Percentiles rank a stretch among this genome's conserved stretches.
phyloP scores from a whole-genome alignment of 1,140 invertebrate species.

The Popillia japonica region DNA sequence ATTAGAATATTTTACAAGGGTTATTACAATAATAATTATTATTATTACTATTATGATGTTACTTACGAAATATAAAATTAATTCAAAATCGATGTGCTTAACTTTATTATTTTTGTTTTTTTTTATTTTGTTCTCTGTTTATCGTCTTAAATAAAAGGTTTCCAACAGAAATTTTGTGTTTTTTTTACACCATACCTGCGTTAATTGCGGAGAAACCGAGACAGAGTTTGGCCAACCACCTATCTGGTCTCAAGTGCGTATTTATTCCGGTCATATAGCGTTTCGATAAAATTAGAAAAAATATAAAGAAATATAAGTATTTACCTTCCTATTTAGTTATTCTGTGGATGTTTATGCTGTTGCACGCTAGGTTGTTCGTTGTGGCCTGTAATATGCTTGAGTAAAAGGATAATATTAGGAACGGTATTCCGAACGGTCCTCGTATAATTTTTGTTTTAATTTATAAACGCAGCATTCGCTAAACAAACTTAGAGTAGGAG shows the following conservation, averaged over 20 bases:
- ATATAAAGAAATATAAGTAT: too few relatives aligned
- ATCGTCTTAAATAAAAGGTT: neutral
- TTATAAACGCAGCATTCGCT: constrained; percentile 91
- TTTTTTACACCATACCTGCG: neutral
- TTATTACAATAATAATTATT: too few relatives aligned
- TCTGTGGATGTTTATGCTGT: constrained; percentile 96
- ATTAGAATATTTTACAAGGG: neutral
- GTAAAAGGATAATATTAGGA: constrained; percentile 92
- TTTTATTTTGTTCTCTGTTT: neutral
- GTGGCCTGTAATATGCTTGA: constrained; percentile 96
- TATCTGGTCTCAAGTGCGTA: too few relatives aligned
- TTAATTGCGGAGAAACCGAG: too few relatives aligned
- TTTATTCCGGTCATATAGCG: too few relatives aligned
- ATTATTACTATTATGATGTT: neutral
- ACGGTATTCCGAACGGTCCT: neutral
- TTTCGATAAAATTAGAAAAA: too few relatives aligned
- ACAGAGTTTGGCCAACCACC: too few relatives aligned
- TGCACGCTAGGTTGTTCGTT: constrained; percentile 96
- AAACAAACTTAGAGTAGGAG: constrained; percentile 97
- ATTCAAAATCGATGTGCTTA: neutral
- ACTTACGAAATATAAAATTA: neutral
- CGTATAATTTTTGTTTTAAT: neutral
- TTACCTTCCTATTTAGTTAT: too few relatives aligned
- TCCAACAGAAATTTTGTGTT: neutral
- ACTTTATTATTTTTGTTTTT: neutral